Evolutionary conservation across 2,797 vertebrate genomes (phyloP), one percentile per base, ranked within the genome.

Genomic region (Nothura maculosa): DNA sequence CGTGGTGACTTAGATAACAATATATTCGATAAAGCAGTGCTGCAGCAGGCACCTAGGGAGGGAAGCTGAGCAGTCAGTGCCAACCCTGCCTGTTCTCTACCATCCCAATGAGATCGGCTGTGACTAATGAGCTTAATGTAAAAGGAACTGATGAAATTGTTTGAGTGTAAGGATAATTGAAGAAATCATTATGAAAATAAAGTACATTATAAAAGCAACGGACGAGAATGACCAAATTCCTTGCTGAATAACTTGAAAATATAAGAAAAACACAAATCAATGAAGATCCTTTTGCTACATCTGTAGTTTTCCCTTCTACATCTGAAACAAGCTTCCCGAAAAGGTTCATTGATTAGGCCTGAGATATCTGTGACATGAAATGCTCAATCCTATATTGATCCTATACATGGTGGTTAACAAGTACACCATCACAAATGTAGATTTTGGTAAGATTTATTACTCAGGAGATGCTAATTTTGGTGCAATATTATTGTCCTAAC

Each of bases 401-500:
- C 60, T 81, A 42, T 1, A 79, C 85, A 81, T 81, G 60, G 55
- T 60, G 86, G 50, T 88, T 90, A 94, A 90, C 42, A 90, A 86
- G 45, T 47, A 94, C 81, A 47, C 54, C 38, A 81, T 84, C 83
- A 90, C 42, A 91, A 87, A 95, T 66, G 38, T 79, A 74, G 42
- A 62, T 94, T 92, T 70, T 47, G 79, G 92, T 73, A 86, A 69
- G 70, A 81, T 91, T 79, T 83, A 84, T 73, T 92, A 60, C 77
- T 69, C 92, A 81, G 63, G 83, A 77, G 45, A 91, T 67, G 63
- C 86, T 86, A 86, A 86, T 92, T 90, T 91, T 86, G 58, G 58
- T 89, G 85, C 45, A 69, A 60, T 16, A n/a, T 90, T 92, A 68
- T 79, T 92, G 90, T 91, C 12, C 50, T 76, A 50, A 79, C 81